Evolutionary conservation across 2,888 invertebrate genomes (phyloP).

Genomic region (Habrosyne pyritoides): DNA sequence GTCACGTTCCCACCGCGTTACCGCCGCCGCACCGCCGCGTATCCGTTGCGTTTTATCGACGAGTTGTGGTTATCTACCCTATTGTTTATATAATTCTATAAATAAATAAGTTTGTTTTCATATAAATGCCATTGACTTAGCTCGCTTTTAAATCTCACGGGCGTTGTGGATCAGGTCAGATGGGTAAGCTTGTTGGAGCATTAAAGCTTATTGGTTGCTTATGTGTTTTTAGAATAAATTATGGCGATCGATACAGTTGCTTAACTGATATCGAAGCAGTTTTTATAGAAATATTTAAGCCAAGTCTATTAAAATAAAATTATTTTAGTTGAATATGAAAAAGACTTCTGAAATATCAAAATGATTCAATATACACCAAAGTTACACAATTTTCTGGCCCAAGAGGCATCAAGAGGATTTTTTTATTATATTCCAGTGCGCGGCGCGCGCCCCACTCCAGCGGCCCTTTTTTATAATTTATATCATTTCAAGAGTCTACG

Average conservation of each 20-base stretch:
- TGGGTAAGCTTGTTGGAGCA: not conserved
- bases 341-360: constrained; percentile 4
- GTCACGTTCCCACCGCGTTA: not conserved
- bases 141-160: not conserved
- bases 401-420: constrained; percentile 36
- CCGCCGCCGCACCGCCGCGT: not conserved
- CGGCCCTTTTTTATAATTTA: constrained; percentile 52
- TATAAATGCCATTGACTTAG: not conserved
- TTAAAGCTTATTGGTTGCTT: not conserved
- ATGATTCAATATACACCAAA: constrained; percentile 35
- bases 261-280: no score
- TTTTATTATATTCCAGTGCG: constrained; percentile 45
- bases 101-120: not conserved
- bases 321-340: not conserved
- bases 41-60: not conserved
- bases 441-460: constrained; percentile 27
- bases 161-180: not conserved
- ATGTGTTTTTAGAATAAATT: no score
- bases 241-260: no score
- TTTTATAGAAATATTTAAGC: no score
- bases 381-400: constrained; percentile 53
- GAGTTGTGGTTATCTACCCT: not conserved
- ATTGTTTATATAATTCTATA: not conserved
- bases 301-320: no score
- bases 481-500: constrained; percentile 48